Conservation (phyloP, 2,888 invertebrate species). For the Apamea anceps region DNA sequence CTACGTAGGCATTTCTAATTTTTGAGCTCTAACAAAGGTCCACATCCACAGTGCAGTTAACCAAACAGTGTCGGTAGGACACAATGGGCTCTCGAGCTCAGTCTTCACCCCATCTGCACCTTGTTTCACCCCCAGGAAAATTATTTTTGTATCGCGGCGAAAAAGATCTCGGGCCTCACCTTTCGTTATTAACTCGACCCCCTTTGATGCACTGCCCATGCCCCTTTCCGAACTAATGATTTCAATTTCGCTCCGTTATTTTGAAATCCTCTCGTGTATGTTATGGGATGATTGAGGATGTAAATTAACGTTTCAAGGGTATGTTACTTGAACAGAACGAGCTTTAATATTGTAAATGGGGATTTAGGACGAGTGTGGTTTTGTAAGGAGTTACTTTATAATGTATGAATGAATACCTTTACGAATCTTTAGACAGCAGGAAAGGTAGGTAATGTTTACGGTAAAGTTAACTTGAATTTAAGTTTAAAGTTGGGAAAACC, state of each 20-base stretch:
- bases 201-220: conserved; percentile 85
- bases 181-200: conserved; percentile 86
- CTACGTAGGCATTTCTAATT: conserved; percentile 31
- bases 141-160: conserved; percentile 83
- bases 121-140: conserved; percentile 69
- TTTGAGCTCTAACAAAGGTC: conserved; percentile 65
- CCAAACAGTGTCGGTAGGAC: conserved; percentile 77
- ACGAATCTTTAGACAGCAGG: neutral
- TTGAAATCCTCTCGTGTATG: conserved; percentile 69
- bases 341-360: conserved; percentile 55
- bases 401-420: neutral
- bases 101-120: conserved; percentile 63
- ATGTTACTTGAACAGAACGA: conserved; percentile 53
- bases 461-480: neutral
- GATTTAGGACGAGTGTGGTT: conserved; percentile 42
- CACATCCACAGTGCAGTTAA: conserved; percentile 70
- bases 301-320: conserved; percentile 68
- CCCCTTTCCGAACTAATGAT: conserved; percentile 84
- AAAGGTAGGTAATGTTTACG: neutral
- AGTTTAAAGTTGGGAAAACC: neutral
- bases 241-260: conserved; percentile 82
- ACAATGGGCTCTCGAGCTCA: conserved; percentile 73
- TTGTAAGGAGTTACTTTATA: conserved; percentile 24
- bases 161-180: conserved; percentile 85
- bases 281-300: conserved; percentile 71